Conservation (phyloP, 2,113 vertebrate genomes). For the Syngnathus floridae region DNA sequence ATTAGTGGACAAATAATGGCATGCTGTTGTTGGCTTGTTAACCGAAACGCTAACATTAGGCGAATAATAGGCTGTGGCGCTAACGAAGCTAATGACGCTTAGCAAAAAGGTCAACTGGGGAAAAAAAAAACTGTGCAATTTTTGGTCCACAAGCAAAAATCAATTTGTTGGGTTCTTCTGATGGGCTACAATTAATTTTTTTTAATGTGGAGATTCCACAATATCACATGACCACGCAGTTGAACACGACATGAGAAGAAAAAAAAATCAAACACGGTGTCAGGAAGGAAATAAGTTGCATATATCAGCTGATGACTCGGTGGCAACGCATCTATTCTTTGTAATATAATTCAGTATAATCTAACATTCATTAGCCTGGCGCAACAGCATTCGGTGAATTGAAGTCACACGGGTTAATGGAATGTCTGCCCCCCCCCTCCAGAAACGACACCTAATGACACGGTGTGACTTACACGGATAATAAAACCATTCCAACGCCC, state of each 20-base stretch:
- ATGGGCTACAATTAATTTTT: too few relatives aligned
- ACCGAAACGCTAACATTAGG: too few relatives aligned
- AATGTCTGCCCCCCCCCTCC: slow-evolving; percentile 44
- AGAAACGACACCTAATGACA: slow-evolving; percentile 42
- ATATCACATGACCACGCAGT: too few relatives aligned
- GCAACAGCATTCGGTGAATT: slow-evolving; percentile 57
- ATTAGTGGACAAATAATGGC: too few relatives aligned
- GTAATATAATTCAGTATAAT: slow-evolving; percentile 55
- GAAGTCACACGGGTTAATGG: slow-evolving; percentile 66
- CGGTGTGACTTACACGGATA: slow-evolving; percentile 31
- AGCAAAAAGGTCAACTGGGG: too few relatives aligned
- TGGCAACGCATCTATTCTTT: slow-evolving; percentile 15
- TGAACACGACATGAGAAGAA: not conserved
- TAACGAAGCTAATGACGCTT: too few relatives aligned
- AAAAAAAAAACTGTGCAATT: too few relatives aligned
- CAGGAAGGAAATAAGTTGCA: slow-evolving; percentile 23
- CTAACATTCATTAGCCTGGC: slow-evolving; percentile 54
- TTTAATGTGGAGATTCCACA: too few relatives aligned
- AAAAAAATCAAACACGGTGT: slow-evolving; percentile 1
- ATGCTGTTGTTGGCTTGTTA: too few relatives aligned
- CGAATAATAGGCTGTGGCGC: too few relatives aligned
- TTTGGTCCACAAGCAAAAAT: too few relatives aligned
- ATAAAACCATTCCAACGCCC: slow-evolving; percentile 40
- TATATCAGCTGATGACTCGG: slow-evolving; percentile 18
- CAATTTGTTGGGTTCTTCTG: too few relatives aligned